Percentiles rank a stretch among this genome's conserved stretches.
phyloP scores from a whole-genome alignment of 2,797 vertebrate species.

The Acipenser ruthenus region DNA sequence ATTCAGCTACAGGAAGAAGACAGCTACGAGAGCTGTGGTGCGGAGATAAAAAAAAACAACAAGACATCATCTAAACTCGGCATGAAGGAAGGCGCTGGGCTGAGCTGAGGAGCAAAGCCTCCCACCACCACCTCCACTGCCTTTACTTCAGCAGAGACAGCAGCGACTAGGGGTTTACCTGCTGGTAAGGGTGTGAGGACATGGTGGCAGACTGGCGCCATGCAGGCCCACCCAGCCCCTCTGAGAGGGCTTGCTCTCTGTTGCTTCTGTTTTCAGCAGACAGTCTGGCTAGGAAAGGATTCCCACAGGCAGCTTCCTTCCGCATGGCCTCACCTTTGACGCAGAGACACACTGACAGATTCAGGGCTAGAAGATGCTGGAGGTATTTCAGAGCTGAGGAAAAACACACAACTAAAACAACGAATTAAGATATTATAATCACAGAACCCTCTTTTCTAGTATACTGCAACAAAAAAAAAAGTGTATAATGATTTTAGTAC shows the following conservation, averaged over 20 bases:
- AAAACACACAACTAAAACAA: not conserved
- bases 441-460: too few species aligned
- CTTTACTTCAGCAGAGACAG: not conserved
- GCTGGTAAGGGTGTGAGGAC: slow-evolving; percentile 4
- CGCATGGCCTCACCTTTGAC: slow-evolving; percentile 44
- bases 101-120: not conserved
- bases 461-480: too few species aligned
- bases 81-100: not conserved
- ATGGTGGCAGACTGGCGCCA: slow-evolving; percentile 19
- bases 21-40: not conserved
- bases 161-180: not conserved
- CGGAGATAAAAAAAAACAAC: not conserved
- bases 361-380: slow-evolving; percentile 36
- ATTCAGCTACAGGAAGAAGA: not conserved
- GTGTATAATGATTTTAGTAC: not conserved
- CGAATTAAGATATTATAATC: too few species aligned
- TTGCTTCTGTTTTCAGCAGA: slow-evolving; percentile 8
- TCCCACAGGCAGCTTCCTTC: slow-evolving; percentile 30
- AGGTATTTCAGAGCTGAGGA: slow-evolving; percentile 31
- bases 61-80: not conserved
- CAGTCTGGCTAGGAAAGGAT: slow-evolving; percentile 27
- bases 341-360: slow-evolving; percentile 42
- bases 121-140: too few species aligned
- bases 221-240: slow-evolving; percentile 4
- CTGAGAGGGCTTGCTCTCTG: not conserved